These are phyloP conservation scores for Strigamia transsilvanica DNA, from an alignment of 2,888 invertebrate species.

Conservation along the genomic window DNA sequence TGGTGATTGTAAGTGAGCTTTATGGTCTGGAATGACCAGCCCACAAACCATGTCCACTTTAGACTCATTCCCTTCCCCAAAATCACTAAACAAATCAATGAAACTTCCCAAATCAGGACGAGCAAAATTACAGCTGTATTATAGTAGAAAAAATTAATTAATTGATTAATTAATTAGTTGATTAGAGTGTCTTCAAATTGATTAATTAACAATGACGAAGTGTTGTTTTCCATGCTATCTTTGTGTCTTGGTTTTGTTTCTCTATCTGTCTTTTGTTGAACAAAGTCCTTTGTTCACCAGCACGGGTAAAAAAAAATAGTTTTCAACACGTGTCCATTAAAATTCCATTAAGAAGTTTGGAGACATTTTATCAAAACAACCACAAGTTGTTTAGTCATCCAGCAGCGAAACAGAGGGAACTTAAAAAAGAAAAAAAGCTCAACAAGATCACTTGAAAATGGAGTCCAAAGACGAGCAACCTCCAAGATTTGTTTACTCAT, in stretches of 20 bases:
- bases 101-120: neutral
- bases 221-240: neutral
- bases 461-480: neutral
- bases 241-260: neutral
- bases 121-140: neutral
- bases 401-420: neutral
- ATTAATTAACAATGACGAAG: too few relatives aligned
- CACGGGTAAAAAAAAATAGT: neutral
- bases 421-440: neutral
- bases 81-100: neutral
- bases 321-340: constrained; percentile 8
- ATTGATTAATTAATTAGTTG: too few relatives aligned
- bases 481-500: constrained; percentile 1
- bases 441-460: constrained; percentile 2
- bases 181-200: too few relatives aligned
- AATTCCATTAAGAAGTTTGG: constrained; percentile 2
- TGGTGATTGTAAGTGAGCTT: neutral
- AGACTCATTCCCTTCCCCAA: neutral
- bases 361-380: neutral
- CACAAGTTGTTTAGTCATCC: constrained; percentile 1
- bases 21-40: neutral
- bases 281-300: neutral
- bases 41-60: neutral
- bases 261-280: neutral
- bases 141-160: too few relatives aligned